phyloP scores from a whole-genome alignment of 2,888 invertebrate species.

The Brachylomia viminalis region DNA sequence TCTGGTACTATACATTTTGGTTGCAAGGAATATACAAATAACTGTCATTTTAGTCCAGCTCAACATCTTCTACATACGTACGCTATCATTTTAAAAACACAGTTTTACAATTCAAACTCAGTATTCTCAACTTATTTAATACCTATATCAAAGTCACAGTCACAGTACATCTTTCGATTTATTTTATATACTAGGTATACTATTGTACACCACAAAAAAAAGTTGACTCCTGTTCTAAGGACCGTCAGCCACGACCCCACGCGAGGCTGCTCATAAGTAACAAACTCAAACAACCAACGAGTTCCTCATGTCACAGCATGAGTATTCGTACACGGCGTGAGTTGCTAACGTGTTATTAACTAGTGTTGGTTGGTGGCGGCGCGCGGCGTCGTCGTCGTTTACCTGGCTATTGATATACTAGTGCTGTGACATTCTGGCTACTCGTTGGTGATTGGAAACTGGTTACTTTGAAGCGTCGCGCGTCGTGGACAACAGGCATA shows the following conservation, averaged over 20 bases:
- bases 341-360: not conserved
- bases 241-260: too few species aligned
- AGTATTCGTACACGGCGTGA: not conserved
- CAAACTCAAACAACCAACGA: not conserved
- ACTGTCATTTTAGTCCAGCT: not conserved
- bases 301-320: not conserved
- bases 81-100: not conserved
- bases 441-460: not conserved
- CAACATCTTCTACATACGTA: not conserved
- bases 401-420: not conserved
- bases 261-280: not conserved
- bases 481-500: not conserved
- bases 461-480: not conserved
- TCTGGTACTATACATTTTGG: conserved; percentile 1
- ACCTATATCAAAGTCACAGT: not conserved
- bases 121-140: not conserved
- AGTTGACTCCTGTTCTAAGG: not conserved
- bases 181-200: too few species aligned
- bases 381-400: not conserved
- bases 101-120: not conserved
- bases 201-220: not conserved
- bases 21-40: conserved; percentile 5
- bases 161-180: too few species aligned
- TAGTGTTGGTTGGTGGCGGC: not conserved
- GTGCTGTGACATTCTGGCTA: too few species aligned